Percentiles rank a stretch among this genome's conserved stretches.
Conservation (phyloP, 2,797 vertebrate species). For the Clangula hyemalis region DNA sequence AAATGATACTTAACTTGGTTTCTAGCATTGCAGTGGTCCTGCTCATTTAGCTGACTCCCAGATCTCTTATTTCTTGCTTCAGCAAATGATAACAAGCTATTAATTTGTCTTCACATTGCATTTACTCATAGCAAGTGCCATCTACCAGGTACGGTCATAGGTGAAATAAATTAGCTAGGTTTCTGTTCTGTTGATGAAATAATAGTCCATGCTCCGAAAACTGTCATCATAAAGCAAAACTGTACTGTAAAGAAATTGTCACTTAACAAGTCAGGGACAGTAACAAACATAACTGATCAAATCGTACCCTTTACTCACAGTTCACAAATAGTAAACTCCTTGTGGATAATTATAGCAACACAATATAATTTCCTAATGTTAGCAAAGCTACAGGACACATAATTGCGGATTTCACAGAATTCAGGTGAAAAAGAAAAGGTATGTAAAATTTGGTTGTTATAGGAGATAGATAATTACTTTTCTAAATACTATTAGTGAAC, state of each 20-base stretch:
- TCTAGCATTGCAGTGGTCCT: neutral
- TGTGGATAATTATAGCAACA: neutral
- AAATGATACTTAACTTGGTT: neutral
- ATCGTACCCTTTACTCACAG: conserved; percentile 7
- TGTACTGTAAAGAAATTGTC: conserved; percentile 48
- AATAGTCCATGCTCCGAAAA: conserved; percentile 43
- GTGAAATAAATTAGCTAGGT: conserved; percentile 50
- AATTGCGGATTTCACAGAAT: neutral
- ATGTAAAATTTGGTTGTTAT: neutral
- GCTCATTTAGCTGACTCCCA: neutral
- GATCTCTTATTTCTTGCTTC: conserved; percentile 11
- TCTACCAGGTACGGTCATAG: neutral
- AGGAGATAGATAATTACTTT: neutral
- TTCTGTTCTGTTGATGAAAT: conserved; percentile 38
- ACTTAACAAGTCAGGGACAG: neutral
- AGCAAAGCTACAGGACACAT: neutral
- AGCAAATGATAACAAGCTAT: conserved; percentile 54
- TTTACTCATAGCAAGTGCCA: conserved; percentile 37
- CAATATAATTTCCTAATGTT: neutral
- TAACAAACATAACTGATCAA: conserved; percentile 29
- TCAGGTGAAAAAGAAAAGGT: neutral
- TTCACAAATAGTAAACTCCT: conserved; percentile 35
- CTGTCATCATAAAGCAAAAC: conserved; percentile 58
- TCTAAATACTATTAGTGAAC: neutral
- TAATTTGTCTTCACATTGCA: conserved; percentile 53